These are phyloP conservation scores for Picathartes gymnocephalus DNA, from an alignment of 2,113 vertebrate genomes.

Conservation along the genomic window DNA sequence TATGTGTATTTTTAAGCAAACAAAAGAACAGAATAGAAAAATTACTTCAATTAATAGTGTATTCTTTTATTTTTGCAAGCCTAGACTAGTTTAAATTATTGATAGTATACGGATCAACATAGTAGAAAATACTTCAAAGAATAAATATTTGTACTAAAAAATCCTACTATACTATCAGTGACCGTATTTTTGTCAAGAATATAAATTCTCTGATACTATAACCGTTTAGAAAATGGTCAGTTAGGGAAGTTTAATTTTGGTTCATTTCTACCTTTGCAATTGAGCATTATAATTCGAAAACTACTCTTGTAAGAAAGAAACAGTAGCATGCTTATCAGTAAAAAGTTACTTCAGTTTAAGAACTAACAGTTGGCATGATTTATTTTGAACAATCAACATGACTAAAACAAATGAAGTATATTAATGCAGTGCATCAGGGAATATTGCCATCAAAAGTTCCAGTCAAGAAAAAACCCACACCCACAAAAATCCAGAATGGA, in stretches of 20 bases:
- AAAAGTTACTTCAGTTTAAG: neutral
- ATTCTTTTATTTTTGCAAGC: neutral
- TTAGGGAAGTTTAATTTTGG: neutral
- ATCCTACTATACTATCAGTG: neutral
- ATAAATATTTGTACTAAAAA: neutral
- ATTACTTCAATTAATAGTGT: neutral
- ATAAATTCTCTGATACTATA: neutral
- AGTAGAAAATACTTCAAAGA: neutral
- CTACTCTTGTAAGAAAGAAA: neutral
- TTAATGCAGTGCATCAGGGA: neutral
- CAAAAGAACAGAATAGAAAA: neutral
- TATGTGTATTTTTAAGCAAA: neutral
- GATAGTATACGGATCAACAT: neutral
- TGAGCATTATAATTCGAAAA: neutral
- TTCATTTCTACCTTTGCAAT: neutral
- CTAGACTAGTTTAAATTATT: neutral
- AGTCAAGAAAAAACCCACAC: neutral
- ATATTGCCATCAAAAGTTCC: conserved; percentile 16
- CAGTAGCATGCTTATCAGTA: neutral
- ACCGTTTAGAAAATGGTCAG: neutral
- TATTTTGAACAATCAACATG: neutral
- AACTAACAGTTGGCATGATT: neutral
- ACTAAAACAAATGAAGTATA: neutral
- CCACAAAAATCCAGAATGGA: neutral
- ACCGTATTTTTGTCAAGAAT: neutral